Conservation (phyloP, 2,113 vertebrate species). For the Amazona guildingii region DNA sequence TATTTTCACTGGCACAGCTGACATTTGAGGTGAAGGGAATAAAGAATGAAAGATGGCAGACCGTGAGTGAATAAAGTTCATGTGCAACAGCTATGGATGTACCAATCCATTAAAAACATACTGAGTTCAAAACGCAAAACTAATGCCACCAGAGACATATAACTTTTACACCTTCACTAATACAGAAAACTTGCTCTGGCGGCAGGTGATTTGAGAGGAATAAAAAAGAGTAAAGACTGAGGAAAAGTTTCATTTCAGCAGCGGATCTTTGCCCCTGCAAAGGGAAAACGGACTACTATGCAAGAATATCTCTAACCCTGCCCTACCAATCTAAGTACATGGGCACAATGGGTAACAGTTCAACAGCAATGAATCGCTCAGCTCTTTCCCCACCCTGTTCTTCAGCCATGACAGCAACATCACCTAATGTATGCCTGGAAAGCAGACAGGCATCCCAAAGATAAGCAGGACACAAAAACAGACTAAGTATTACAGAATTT, state of each 20-base stretch:
- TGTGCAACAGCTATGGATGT: background rate
- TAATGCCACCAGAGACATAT: background rate
- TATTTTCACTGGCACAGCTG: background rate
- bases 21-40: conserved; percentile 7
- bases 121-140: background rate
- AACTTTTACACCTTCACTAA: background rate
- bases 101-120: background rate
- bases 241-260: background rate
- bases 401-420: background rate
- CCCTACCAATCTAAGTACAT: background rate
- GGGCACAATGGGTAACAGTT: background rate
- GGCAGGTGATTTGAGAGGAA: background rate
- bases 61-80: background rate
- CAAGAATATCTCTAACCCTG: background rate
- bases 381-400: background rate
- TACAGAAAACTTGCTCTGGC: background rate
- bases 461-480: background rate
- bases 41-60: background rate
- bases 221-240: background rate
- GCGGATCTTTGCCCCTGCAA: background rate
- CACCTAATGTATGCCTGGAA: background rate
- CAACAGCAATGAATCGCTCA: rapidly evolving
- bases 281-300: rapidly evolving
- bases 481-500: background rate
- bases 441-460: background rate